phyloP scores from a whole-genome alignment of 1,140 invertebrate genomes.

The Tetranychus cinnabarinus region DNA sequence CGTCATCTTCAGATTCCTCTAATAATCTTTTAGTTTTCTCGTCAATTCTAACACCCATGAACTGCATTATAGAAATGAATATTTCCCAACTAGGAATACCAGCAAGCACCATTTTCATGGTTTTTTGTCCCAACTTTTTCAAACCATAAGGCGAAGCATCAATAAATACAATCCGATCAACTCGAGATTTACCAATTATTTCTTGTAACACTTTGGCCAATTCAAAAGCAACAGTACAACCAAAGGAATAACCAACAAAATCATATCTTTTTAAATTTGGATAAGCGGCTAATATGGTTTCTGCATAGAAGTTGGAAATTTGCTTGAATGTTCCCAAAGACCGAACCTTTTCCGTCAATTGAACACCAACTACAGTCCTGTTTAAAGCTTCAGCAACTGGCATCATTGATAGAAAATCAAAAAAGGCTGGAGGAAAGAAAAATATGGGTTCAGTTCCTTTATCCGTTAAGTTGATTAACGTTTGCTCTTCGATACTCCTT shows the following conservation, averaged over 20 bases:
- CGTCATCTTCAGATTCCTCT: background rate
- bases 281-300: constrained; percentile 10
- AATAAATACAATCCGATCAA: background rate
- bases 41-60: background rate
- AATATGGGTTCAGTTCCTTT: constrained; percentile 30
- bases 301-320: constrained; percentile 52
- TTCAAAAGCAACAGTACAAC: constrained; percentile 70
- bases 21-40: background rate
- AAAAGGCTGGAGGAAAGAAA: constrained; percentile 75
- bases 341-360: constrained; percentile 49
- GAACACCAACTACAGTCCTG: constrained; percentile 61
- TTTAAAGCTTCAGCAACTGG: constrained; percentile 39
- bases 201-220: constrained; percentile 34
- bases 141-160: background rate
- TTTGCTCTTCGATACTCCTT: background rate
- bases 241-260: constrained; percentile 86
- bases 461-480: background rate
- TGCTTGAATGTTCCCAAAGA: constrained; percentile 32
- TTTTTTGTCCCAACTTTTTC: background rate
- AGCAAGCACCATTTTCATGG: background rate
- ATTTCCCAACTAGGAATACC: background rate
- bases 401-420: constrained; percentile 39
- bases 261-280: constrained; percentile 28
- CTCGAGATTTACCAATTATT: background rate
- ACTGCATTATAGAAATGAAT: background rate